phyloP scores from a whole-genome alignment of 2,888 invertebrate species.

The Scaeva pyrastri region DNA sequence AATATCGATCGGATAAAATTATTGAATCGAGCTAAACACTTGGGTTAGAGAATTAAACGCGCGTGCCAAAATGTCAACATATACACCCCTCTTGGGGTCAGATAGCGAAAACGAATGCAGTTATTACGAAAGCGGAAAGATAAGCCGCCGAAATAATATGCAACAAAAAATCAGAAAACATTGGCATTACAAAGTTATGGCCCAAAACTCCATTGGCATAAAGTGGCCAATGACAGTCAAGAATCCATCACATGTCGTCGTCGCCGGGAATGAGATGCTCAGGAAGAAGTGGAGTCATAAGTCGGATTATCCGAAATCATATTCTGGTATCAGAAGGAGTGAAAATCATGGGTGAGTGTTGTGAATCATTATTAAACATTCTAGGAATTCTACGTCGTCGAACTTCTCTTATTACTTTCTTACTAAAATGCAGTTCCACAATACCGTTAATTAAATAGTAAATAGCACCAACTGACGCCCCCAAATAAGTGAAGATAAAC shows the following conservation, averaged over 20 bases:
- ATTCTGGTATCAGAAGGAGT: conserved; percentile 25
- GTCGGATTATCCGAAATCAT: conserved; percentile 32
- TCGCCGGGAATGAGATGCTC: not conserved
- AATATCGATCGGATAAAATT: conserved; percentile 45
- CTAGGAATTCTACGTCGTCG: too few relatives aligned
- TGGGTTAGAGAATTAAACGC: not conserved
- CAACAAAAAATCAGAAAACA: conserved; percentile 53
- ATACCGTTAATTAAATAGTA: too few relatives aligned
- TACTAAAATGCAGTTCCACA: too few relatives aligned
- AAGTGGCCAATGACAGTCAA: conserved; percentile 37
- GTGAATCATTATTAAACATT: not conserved
- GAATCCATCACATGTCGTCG: conserved; percentile 19
- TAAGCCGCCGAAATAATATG: conserved; percentile 42
- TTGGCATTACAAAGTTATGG: conserved; percentile 52
- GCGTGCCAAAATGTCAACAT: conserved; percentile 66
- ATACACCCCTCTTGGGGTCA: conserved; percentile 58
- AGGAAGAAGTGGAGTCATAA: not conserved
- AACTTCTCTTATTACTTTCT: too few relatives aligned
- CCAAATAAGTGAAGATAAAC: not conserved
- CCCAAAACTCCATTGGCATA: conserved; percentile 37
- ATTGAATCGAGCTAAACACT: not conserved
- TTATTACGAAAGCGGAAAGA: conserved; percentile 30
- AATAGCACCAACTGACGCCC: not conserved
- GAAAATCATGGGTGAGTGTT: conserved; percentile 44
- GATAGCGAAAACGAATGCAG: conserved; percentile 49